Evolutionary conservation across 1,140 invertebrate genomes (phyloP).

Genomic region (Dendrolimus kikuchii): DNA sequence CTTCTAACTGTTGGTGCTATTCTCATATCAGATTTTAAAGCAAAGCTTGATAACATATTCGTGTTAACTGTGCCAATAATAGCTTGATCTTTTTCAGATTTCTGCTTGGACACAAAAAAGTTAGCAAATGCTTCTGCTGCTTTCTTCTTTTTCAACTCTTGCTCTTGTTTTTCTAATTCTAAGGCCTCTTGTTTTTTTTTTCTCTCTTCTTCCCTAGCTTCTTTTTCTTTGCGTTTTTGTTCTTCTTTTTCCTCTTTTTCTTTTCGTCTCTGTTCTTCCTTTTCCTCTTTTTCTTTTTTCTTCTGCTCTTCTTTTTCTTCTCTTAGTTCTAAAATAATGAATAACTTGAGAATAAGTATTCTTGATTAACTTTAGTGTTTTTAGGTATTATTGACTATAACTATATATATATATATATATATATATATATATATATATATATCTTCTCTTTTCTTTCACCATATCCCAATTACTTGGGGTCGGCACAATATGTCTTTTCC

Average conservation of each 20-base stretch:
- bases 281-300: slow-evolving; percentile 71
- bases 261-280: slow-evolving; percentile 69
- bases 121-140: slow-evolving; percentile 82
- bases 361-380: too few relatives aligned
- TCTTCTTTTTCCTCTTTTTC: slow-evolving; percentile 74
- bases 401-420: too few relatives aligned
- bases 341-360: background rate
- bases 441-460: too few relatives aligned
- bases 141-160: slow-evolving; percentile 81
- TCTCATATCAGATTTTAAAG: slow-evolving; percentile 90
- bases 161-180: slow-evolving; percentile 77
- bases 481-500: too few relatives aligned
- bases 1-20: slow-evolving; percentile 79
- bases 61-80: slow-evolving; percentile 33
- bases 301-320: slow-evolving; percentile 69
- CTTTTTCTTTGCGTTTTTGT: slow-evolving; percentile 71
- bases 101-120: slow-evolving; percentile 84
- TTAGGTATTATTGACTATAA: too few relatives aligned
- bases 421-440: too few relatives aligned
- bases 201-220: slow-evolving; percentile 77
- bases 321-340: slow-evolving; percentile 33
- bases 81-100: slow-evolving; percentile 54
- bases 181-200: slow-evolving; percentile 76
- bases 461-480: too few relatives aligned
- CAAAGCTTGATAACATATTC: slow-evolving; percentile 62